phyloP scores from a whole-genome alignment of 2,797 vertebrate genomes.

The Chrosomus eos region DNA sequence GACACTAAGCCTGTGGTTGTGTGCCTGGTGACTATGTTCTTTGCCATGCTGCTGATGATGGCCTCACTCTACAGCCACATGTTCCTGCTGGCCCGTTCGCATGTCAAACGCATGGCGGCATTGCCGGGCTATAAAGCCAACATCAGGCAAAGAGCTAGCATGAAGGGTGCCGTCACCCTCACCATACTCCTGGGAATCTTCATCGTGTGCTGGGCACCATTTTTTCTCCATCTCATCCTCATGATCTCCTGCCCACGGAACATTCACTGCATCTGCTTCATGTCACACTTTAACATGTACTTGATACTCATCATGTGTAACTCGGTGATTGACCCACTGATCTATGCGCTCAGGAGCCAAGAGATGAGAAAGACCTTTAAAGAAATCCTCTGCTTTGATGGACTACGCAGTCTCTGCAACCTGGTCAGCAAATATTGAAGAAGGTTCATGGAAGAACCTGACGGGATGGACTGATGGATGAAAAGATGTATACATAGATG shows the following conservation, averaged over 20 bases:
- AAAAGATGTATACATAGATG: background rate
- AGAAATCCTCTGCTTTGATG: slow-evolving; percentile 91
- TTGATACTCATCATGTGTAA: slow-evolving; percentile 98
- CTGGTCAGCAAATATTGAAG: slow-evolving; percentile 82
- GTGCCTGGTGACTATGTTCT: slow-evolving; percentile 94
- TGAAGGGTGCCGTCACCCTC: slow-evolving; percentile 93
- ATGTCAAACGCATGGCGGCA: slow-evolving; percentile 92
- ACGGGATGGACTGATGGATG: slow-evolving; percentile 1
- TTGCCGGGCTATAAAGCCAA: slow-evolving; percentile 83
- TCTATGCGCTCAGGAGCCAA: slow-evolving; percentile 96
- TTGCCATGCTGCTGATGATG: slow-evolving; percentile 95
- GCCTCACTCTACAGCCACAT: slow-evolving; percentile 98
- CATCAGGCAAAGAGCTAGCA: slow-evolving; percentile 87
- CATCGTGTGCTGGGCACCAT: slow-evolving; percentile 95
- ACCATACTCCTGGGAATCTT: slow-evolving; percentile 96
- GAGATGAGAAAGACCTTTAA: slow-evolving; percentile 97
- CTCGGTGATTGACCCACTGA: slow-evolving; percentile 93
- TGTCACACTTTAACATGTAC: slow-evolving; percentile 98
- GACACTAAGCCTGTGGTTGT: slow-evolving; percentile 91
- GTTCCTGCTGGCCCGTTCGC: slow-evolving; percentile 94
- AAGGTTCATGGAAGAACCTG: background rate
- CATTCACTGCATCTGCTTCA: slow-evolving; percentile 94
- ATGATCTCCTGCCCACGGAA: slow-evolving; percentile 95
- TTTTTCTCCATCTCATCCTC: slow-evolving; percentile 95
- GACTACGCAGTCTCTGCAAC: slow-evolving; percentile 79